phyloP scores from a whole-genome alignment of 2,888 invertebrate genomes.

The Carabus problematicus region DNA sequence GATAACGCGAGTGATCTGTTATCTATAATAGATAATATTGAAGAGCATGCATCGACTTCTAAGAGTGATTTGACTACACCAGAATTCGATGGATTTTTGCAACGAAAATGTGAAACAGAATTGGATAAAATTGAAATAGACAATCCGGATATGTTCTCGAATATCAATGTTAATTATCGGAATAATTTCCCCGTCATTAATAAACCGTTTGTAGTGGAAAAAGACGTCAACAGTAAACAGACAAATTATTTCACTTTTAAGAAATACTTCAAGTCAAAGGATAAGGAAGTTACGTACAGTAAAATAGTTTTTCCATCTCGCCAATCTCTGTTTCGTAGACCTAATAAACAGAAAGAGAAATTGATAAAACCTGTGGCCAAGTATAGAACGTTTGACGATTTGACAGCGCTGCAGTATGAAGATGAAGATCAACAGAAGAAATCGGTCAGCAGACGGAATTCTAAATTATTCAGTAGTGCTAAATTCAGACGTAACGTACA shows the following conservation, averaged over 20 bases:
- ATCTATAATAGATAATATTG: slow-evolving; percentile 53
- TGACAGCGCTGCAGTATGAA: slow-evolving; percentile 13
- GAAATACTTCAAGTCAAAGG: slow-evolving; percentile 35
- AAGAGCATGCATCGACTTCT: slow-evolving; percentile 47
- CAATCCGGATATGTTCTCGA: slow-evolving; percentile 44
- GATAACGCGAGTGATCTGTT: slow-evolving; percentile 51
- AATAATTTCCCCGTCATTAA: slow-evolving; percentile 51
- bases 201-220: slow-evolving; percentile 34
- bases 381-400: slow-evolving; percentile 40
- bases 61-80: slow-evolving; percentile 4
- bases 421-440: slow-evolving; percentile 6
- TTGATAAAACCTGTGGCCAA: slow-evolving; percentile 34
- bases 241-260: slow-evolving; percentile 32
- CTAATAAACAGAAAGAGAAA: slow-evolving; percentile 24
- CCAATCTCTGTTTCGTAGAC: slow-evolving; percentile 22
- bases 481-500: slow-evolving; percentile 45
- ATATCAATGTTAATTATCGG: slow-evolving; percentile 55
- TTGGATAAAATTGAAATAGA: slow-evolving; percentile 47
- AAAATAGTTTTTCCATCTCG: slow-evolving; percentile 37
- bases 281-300: slow-evolving; percentile 38
- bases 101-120: slow-evolving; percentile 34
- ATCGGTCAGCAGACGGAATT: slow-evolving; percentile 15
- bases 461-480: slow-evolving; percentile 5
- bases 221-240: slow-evolving; percentile 18
- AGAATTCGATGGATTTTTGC: neutral